These are phyloP conservation scores for Lepilemur septentrionalis DNA, from an alignment of 2,797 vertebrate genomes.

Conservation along the genomic window DNA sequence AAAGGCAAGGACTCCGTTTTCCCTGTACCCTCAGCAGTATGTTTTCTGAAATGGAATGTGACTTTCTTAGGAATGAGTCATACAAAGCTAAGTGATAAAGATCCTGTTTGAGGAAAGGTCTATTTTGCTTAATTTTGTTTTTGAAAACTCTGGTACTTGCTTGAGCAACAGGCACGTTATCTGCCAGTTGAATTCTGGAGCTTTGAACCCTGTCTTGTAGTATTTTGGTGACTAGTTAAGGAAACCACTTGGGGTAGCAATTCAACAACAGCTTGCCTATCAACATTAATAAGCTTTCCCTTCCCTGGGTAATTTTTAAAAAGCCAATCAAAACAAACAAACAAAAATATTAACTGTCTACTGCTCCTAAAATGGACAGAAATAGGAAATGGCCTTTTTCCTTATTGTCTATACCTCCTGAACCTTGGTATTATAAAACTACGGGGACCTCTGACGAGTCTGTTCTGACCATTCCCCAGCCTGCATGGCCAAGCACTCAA, in stretches of 20 bases:
- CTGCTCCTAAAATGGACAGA: background rate
- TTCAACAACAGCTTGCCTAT: background rate
- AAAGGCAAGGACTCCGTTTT: background rate
- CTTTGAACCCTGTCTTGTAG: background rate
- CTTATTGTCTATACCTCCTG: background rate
- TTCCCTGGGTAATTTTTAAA: background rate
- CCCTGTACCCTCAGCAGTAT: background rate
- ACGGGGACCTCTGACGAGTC: background rate
- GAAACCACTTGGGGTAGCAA: background rate
- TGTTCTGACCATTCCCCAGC: background rate
- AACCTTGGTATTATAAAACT: background rate
- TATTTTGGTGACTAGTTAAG: constrained; percentile 18
- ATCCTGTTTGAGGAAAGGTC: background rate
- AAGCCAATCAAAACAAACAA: background rate
- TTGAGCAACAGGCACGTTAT: background rate
- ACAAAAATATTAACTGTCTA: background rate
- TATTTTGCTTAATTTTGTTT: constrained; percentile 12
- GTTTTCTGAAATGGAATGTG: background rate
- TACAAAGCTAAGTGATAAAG: background rate
- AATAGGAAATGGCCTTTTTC: background rate
- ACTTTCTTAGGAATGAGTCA: constrained; percentile 15
- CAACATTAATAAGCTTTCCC: background rate
- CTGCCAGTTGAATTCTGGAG: background rate
- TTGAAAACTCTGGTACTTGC: background rate
- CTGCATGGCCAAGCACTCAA: background rate